Conservation (phyloP, 2,797 vertebrate species). For the Nyctibius grandis region DNA sequence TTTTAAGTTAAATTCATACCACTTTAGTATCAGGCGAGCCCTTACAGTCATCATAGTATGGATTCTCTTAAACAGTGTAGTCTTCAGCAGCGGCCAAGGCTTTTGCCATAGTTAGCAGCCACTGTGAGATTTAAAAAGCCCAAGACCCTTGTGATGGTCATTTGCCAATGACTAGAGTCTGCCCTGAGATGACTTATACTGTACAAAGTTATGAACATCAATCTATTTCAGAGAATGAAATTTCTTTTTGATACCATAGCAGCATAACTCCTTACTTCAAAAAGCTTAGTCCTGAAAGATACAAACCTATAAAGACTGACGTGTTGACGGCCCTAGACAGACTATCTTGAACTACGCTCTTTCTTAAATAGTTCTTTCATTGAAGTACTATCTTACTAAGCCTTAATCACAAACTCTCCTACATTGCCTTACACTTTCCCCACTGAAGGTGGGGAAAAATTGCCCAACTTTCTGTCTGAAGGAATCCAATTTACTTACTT, state of each 20-base stretch:
- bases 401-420: neutral
- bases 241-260: neutral
- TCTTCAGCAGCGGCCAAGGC: neutral
- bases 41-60: neutral
- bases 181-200: neutral
- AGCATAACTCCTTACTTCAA: neutral
- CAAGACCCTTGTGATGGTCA: neutral
- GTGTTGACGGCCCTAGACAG: neutral
- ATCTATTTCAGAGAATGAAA: neutral
- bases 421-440: neutral
- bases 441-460: neutral
- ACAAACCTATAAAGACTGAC: neutral
- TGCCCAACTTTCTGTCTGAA: neutral
- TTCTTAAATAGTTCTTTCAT: neutral
- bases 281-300: neutral
- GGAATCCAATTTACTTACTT: neutral
- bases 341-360: neutral
- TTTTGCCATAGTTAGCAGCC: neutral
- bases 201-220: neutral
- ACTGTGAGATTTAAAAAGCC: neutral
- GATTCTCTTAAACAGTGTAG: neutral
- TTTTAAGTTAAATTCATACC: neutral
- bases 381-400: neutral
- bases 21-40: neutral
- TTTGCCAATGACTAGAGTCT: neutral